Evolutionary conservation across 2,113 vertebrate genomes (phyloP).

Genomic region (Vimba vimba): DNA sequence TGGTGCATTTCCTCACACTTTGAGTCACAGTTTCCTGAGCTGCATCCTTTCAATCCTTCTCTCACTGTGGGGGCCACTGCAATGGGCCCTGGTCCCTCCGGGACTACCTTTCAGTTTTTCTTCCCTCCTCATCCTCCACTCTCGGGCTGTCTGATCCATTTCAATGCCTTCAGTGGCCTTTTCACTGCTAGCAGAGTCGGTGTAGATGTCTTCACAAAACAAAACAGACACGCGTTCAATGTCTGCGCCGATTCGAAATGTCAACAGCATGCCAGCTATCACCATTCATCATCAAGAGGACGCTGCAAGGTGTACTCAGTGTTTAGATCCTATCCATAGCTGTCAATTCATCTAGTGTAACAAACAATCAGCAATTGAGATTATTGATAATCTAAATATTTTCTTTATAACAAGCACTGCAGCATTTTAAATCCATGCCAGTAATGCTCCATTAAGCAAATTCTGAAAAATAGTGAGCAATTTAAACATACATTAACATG

Average conservation of each 20-base stretch:
- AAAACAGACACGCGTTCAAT: constrained; percentile 30
- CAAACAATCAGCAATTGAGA: neutral
- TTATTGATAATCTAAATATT: neutral
- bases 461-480: neutral
- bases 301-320: constrained; percentile 8
- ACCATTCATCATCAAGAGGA: constrained; percentile 20
- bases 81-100: constrained; percentile 10
- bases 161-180: constrained; percentile 35
- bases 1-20: neutral
- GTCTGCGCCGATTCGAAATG: constrained; percentile 19
- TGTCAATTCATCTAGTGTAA: neutral
- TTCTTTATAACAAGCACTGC: neutral
- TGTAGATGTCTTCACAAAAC: constrained; percentile 45
- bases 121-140: constrained; percentile 23
- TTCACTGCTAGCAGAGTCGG: constrained; percentile 49
- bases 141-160: constrained; percentile 36
- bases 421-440: neutral
- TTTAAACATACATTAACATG: neutral
- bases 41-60: constrained; percentile 13
- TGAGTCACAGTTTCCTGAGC: constrained; percentile 27
- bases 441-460: neutral
- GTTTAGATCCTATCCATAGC: neutral
- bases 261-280: constrained; percentile 23
- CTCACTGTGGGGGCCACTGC: neutral
- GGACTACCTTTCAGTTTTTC: constrained; percentile 43